Evolutionary conservation across 2,888 invertebrate genomes (phyloP).

Genomic region (Callosobruchus maculatus): DNA sequence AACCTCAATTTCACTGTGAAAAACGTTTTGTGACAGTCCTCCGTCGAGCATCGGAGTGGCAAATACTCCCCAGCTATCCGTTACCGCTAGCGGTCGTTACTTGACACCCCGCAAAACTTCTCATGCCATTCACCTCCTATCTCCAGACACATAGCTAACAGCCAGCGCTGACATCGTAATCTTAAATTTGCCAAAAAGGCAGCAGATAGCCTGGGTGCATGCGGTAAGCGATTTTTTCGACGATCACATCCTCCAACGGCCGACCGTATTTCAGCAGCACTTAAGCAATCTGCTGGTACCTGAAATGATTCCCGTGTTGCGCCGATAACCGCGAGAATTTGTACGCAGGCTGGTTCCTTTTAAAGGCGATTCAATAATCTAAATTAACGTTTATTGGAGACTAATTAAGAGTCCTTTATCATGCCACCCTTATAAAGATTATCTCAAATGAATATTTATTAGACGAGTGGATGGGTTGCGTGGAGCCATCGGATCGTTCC

Average conservation of each 20-base stretch:
- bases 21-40: too few relatives aligned
- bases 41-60: too few relatives aligned
- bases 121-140: background rate
- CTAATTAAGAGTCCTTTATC: constrained; percentile 40
- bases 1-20: too few relatives aligned
- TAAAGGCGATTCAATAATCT: constrained; percentile 26
- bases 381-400: constrained; percentile 35
- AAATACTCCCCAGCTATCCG: too few relatives aligned
- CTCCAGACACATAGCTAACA: background rate
- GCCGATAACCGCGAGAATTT: constrained; percentile 28
- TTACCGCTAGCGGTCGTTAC: too few relatives aligned
- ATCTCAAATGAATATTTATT: constrained; percentile 38
- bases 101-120: too few relatives aligned
- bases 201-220: background rate
- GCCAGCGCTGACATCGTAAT: background rate
- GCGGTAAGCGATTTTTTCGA: background rate
- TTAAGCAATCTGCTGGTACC: constrained; percentile 10
- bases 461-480: background rate
- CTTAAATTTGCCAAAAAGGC: background rate
- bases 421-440: constrained; percentile 32
- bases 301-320: constrained; percentile 33
- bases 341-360: constrained; percentile 18
- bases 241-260: background rate
- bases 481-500: background rate
- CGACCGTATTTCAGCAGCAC: constrained; percentile 14